Percentiles rank a stretch among this genome's conserved stretches.
Evolutionary conservation across 2,113 vertebrate genomes (phyloP).

Genomic region (Coptodon bakossiorum): DNA sequence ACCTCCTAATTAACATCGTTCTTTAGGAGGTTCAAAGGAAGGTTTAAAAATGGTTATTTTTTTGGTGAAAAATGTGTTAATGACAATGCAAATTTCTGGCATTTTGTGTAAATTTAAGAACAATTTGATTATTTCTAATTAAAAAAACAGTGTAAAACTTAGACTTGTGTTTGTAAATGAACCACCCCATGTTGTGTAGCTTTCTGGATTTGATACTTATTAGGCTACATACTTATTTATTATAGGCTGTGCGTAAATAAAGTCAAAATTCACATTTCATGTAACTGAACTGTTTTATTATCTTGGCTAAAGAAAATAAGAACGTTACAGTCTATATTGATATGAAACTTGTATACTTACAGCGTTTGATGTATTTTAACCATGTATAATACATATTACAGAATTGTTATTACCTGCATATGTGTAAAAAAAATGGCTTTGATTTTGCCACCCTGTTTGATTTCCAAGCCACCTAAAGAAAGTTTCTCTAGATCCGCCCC

Average conservation of each 20-base stretch:
- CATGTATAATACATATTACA: background rate
- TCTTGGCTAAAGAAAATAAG: background rate
- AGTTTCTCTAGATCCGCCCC: background rate
- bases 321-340: accelerated
- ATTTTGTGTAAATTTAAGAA: background rate
- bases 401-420: accelerated
- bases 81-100: background rate
- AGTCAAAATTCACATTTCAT: background rate
- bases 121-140: background rate
- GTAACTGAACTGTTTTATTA: background rate
- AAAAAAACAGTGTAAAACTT: no score
- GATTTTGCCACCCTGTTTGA: background rate
- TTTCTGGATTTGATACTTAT: background rate
- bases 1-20: background rate
- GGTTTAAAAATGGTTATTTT: background rate
- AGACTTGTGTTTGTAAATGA: no score
- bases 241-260: accelerated
- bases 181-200: background rate
- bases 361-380: background rate
- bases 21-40: background rate
- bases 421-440: accelerated
- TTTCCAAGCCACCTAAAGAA: background rate
- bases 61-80: background rate
- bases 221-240: background rate
- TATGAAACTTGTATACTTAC: accelerated